These are phyloP conservation scores for Xanthorhoe spadicearia DNA, from an alignment of 2,888 invertebrate genomes.

Conservation along the genomic window DNA sequence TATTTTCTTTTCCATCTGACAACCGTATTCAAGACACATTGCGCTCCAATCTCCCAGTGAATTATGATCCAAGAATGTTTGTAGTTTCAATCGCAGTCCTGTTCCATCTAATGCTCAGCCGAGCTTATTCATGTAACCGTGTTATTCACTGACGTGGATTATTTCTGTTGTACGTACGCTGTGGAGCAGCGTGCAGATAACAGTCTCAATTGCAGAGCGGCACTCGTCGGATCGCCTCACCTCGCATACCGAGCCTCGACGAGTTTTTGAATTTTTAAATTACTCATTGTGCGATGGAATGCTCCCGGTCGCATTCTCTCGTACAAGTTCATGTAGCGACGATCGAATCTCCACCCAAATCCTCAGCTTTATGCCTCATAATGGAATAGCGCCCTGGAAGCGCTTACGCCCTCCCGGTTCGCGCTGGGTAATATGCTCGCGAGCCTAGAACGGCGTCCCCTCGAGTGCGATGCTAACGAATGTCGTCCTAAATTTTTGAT, in stretches of 20 bases:
- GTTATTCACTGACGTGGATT: slow-evolving; percentile 63
- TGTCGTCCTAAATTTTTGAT: slow-evolving; percentile 81
- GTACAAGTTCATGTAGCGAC: slow-evolving; percentile 53
- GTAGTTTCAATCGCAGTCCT: slow-evolving; percentile 57
- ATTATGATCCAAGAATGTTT: slow-evolving; percentile 51
- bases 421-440: slow-evolving; percentile 60
- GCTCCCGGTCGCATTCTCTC: slow-evolving; percentile 67
- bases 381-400: slow-evolving; percentile 52
- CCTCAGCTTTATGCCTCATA: slow-evolving; percentile 66
- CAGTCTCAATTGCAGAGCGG: slow-evolving; percentile 80
- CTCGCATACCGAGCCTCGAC: slow-evolving; percentile 76
- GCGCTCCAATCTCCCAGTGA: slow-evolving; percentile 47
- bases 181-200: slow-evolving; percentile 70
- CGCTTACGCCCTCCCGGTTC: slow-evolving; percentile 57
- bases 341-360: slow-evolving; percentile 73
- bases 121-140: slow-evolving; percentile 64
- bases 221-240: slow-evolving; percentile 77
- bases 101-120: slow-evolving; percentile 48
- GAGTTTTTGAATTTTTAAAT: slow-evolving; percentile 86
- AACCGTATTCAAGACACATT: slow-evolving; percentile 62
- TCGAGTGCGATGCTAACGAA: slow-evolving; percentile 77
- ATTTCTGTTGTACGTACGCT: slow-evolving; percentile 54
- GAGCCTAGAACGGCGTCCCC: slow-evolving; percentile 77
- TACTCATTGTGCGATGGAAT: slow-evolving; percentile 85
- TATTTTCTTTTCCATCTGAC: slow-evolving; percentile 58